Evolutionary conservation across 2,888 invertebrate genomes (phyloP).

Genomic region (Helleia helle): DNA sequence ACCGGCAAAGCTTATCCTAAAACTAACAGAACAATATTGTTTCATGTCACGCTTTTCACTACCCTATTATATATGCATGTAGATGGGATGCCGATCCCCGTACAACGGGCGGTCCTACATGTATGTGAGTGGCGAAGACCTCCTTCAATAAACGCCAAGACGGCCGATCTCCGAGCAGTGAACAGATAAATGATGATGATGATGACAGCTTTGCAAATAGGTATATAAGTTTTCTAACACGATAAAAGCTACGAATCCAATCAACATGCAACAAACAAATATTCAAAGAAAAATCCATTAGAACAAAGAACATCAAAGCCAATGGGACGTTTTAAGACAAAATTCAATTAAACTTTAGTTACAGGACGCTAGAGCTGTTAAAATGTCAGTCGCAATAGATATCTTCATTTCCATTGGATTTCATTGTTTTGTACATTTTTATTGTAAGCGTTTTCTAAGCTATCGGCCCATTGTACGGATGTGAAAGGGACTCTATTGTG

Average conservation of each 20-base stretch:
- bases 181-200: too few species aligned
- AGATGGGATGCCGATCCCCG: too few species aligned
- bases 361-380: conserved; percentile 9
- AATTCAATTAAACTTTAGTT: conserved; percentile 9
- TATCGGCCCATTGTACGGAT: conserved; percentile 50
- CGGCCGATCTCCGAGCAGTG: too few species aligned
- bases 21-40: too few species aligned
- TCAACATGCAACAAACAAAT: neutral
- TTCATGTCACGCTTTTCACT: too few species aligned
- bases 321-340: neutral
- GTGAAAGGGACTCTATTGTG: conserved; percentile 49
- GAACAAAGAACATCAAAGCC: neutral
- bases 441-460: conserved; percentile 59
- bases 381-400: conserved; percentile 33
- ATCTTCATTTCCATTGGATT: conserved; percentile 49
- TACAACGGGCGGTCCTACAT: too few species aligned
- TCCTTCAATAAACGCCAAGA: too few species aligned
- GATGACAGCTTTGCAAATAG: too few species aligned
- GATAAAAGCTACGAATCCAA: neutral
- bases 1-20: too few species aligned
- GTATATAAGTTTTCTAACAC: too few species aligned
- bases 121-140: too few species aligned
- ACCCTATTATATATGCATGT: too few species aligned
- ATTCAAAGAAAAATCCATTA: neutral
- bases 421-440: conserved; percentile 54